A percentile compares a stretch with the other conserved stretches of the same genome.
Conservation (phyloP, 1,140 invertebrate species). For the Olivierus martensii region DNA sequence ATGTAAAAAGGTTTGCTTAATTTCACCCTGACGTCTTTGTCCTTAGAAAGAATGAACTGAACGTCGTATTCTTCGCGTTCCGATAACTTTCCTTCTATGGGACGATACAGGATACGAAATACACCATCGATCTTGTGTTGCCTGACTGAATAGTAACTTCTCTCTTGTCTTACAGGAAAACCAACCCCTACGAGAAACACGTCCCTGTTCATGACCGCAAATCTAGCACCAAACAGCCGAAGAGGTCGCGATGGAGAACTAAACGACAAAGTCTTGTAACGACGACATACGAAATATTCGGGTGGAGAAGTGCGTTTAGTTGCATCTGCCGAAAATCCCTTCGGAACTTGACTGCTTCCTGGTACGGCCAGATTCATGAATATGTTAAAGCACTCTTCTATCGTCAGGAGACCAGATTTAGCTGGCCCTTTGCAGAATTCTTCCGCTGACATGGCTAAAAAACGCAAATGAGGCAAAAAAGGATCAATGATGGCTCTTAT, state of each 20-base stretch:
- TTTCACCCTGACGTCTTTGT: conserved; percentile 22
- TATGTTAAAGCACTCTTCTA: conserved; percentile 21
- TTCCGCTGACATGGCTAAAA: conserved; percentile 22
- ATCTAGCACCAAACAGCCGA: conserved; percentile 6
- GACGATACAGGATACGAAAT: conserved; percentile 16
- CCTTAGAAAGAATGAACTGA: conserved; percentile 15
- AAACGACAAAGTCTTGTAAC: conserved; percentile 21
- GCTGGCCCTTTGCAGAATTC: conserved; percentile 21
- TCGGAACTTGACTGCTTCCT: conserved; percentile 18
- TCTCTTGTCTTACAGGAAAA: conserved; percentile 22
- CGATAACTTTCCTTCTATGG: conserved; percentile 2
- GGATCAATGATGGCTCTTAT: conserved; percentile 6
- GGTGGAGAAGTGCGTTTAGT: conserved; percentile 12
- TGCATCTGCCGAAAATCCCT: conserved; percentile 7
- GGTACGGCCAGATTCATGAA: conserved; percentile 26
- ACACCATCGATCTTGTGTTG: conserved; percentile 21
- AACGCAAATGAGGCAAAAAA: conserved; percentile 17
- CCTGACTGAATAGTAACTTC: conserved; percentile 20
- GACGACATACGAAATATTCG: conserved; percentile 20
- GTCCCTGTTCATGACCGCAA: conserved; percentile 18
- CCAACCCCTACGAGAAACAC: conserved; percentile 22
- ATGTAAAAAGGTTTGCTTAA: conserved; percentile 22
- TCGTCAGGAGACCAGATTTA: conserved; percentile 15
- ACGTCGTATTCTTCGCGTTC: conserved; percentile 13
- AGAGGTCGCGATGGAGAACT: conserved; percentile 8